Percentiles rank a stretch among this genome's conserved stretches.
Conservation (phyloP, 2,888 invertebrate species). For the Adelognathus sp. region DNA sequence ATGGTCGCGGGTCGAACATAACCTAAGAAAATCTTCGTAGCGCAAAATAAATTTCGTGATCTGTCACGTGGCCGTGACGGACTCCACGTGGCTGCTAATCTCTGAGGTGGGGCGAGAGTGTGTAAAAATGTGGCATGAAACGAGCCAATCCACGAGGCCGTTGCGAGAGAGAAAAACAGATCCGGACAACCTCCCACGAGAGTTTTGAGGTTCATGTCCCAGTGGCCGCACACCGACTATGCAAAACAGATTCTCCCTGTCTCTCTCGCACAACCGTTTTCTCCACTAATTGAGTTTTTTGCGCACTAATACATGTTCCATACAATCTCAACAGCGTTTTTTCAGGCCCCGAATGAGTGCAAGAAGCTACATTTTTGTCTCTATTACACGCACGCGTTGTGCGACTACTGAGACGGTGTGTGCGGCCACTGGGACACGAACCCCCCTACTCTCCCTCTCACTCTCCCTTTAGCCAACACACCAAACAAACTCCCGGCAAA, state of each 20-base stretch:
- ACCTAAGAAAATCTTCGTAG: constrained; percentile 20
- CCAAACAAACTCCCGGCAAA: constrained; percentile 38
- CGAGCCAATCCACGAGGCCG: constrained; percentile 40
- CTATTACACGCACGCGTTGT: too few relatives aligned
- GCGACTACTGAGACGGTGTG: too few relatives aligned
- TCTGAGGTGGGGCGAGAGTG: neutral
- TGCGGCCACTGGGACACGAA: too few relatives aligned
- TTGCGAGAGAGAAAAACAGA: neutral
- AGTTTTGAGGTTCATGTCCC: neutral
- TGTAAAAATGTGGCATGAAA: neutral
- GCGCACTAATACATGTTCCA: too few relatives aligned
- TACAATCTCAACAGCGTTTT: too few relatives aligned
- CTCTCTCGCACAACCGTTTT: too few relatives aligned
- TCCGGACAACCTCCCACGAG: constrained; percentile 28
- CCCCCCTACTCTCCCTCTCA: too few relatives aligned
- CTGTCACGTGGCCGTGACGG: constrained; percentile 49
- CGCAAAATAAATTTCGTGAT: neutral
- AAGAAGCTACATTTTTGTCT: too few relatives aligned
- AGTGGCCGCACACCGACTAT: neutral
- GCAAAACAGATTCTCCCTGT: too few relatives aligned
- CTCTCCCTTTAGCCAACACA: neutral
- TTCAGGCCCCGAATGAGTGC: too few relatives aligned
- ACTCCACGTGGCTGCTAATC: constrained; percentile 50
- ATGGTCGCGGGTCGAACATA: constrained; percentile 3
- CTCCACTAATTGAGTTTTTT: too few relatives aligned